Evolutionary conservation across 37 sponge, comb jelly and placozoan species (phyloP), one percentile per base, ranked within the genome.

Genomic region (Spongia lamella): DNA sequence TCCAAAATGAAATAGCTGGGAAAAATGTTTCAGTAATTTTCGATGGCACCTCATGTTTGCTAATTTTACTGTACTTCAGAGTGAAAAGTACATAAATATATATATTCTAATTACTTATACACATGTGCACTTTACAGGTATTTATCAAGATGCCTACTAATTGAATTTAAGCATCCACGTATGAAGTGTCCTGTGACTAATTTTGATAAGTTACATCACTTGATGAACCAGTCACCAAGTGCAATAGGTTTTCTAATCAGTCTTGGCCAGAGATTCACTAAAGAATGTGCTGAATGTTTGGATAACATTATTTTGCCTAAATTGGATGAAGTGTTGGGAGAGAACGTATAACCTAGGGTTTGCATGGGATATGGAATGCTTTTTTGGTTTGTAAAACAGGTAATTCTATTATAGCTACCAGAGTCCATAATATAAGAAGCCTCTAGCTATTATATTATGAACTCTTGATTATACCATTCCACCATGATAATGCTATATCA

Each of bases 341-440:
- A 21, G 6, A 31, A 68, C 3, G 19, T 36, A 17, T 19, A 47
- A 17, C 69, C 69, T 4, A 34, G 69, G 25, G 69, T 66, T 25
- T 13, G 11, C 7, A 37, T 39, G 9, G 30, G 39, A 15, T 66
- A 66, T 32, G 34, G 39, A 7, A 66, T 68, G 36, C 40, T 68
- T 19, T 51, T 68, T 24, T 68, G 69, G 49, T 68, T 68, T 35
- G 24, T 51, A 19, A 39, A n/a, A 21, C 25, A 68, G 40, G 69
- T 6, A 3, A 60, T n/a, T n/a, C n/a, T n/a, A n/a, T n/a, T n/a
- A n/a, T n/a, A n/a, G n/a, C n/a, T n/a, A n/a, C n/a, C n/a, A n/a
- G n/a, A n/a, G n/a, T n/a, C n/a, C n/a, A n/a, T n/a, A n/a, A n/a
- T n/a, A n/a, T n/a, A n/a, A n/a, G n/a, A n/a, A n/a, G n/a, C n/a